Conservation (phyloP, 2,888 invertebrate species). For the Agrochola litura region DNA sequence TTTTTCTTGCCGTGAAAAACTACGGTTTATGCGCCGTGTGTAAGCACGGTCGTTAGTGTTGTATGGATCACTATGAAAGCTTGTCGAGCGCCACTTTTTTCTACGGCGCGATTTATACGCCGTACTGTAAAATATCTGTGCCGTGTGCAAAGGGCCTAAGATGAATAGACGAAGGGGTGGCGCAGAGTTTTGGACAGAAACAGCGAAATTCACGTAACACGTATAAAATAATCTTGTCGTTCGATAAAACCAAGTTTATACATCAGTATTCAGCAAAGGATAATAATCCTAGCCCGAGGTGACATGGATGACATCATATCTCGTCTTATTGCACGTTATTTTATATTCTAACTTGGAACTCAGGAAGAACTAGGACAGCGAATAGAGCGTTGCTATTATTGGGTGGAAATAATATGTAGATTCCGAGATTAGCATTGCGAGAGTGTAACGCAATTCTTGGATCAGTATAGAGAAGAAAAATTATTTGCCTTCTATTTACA, state of each 20-base stretch:
- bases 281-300: background rate
- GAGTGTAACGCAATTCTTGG: background rate
- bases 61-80: too few relatives aligned
- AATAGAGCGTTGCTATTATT: background rate
- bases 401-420: background rate
- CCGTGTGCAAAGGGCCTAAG: too few relatives aligned
- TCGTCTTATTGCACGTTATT: constrained; percentile 7
- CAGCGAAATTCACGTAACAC: background rate
- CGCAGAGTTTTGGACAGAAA: background rate
- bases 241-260: background rate
- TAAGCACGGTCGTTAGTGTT: too few relatives aligned
- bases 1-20: too few relatives aligned
- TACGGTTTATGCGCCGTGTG: too few relatives aligned
- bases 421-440: constrained; percentile 5
- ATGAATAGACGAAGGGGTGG: background rate
- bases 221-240: too few relatives aligned
- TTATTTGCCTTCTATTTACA: constrained; percentile 4
- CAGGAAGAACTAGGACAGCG: constrained; percentile 4
- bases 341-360: constrained; percentile 8
- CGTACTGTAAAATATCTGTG: too few relatives aligned
- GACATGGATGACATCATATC: constrained; percentile 38
- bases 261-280: constrained; percentile 23
- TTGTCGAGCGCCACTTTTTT: too few relatives aligned
- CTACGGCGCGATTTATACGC: too few relatives aligned
- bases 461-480: background rate